A percentile compares a stretch with the other conserved stretches of the same genome.
Conservation (phyloP, 2,888 invertebrate species). For the Byasa hedistus region DNA sequence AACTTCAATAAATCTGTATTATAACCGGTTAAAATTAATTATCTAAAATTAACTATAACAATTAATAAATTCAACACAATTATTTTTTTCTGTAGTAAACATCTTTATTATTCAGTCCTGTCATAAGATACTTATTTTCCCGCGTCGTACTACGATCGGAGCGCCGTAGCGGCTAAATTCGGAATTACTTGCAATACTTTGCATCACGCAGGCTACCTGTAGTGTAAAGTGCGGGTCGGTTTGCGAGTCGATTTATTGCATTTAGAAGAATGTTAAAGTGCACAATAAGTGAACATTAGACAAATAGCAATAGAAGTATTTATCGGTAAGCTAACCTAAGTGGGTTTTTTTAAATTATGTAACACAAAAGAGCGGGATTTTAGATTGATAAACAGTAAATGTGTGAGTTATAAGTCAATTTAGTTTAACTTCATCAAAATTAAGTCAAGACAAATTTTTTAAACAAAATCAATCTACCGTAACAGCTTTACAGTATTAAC, state of each 20-base stretch:
- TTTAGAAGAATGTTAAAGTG: conserved; percentile 34
- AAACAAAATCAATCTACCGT: background rate
- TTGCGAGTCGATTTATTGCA: conserved; percentile 46
- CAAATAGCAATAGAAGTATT: conserved; percentile 37
- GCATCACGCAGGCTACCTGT: conserved; percentile 31
- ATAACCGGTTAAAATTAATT: too few species aligned
- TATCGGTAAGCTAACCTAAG: conserved; percentile 54
- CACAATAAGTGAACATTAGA: conserved; percentile 38
- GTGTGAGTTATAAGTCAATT: background rate
- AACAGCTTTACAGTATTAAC: background rate
- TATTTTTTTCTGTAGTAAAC: background rate
- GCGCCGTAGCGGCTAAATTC: conserved; percentile 46
- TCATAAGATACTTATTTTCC: background rate
- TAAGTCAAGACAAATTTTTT: background rate
- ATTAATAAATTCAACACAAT: too few species aligned
- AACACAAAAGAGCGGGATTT: conserved; percentile 45
- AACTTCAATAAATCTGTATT: too few species aligned
- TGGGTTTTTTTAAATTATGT: conserved; percentile 54
- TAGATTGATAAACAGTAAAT: conserved; percentile 6
- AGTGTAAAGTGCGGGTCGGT: conserved; percentile 52
- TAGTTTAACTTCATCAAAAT: background rate
- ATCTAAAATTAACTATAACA: too few species aligned
- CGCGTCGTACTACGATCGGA: conserved; percentile 13
- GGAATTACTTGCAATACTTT: conserved; percentile 45
- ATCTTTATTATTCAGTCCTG: background rate